Base-by-base conservation (phyloP, 2,797 vertebrate genomes). In the Rachycentron canadum region DNA sequence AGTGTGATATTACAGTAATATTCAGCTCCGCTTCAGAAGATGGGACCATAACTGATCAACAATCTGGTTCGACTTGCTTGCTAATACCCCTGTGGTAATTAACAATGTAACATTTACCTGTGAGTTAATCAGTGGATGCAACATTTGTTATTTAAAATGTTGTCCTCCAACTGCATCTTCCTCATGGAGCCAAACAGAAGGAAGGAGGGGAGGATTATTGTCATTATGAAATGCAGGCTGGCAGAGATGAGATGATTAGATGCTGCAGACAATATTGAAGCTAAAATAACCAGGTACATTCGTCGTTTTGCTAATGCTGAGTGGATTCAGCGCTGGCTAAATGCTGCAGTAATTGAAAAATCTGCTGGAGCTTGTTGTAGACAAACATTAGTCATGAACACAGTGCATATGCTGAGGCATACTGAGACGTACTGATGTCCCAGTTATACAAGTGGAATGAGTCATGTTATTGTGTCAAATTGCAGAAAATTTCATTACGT, bases 71-170 rank as follows among this genome's bases (percentile, higher is more conserved):
- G 57, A 69, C 56, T 64, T 49, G 49, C 61, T 69, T 58, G 47
- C 73, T 85, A 73, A 86, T 86, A 78, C 79, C 74, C 76, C 26
- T 1, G 25, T 28, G 21, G 76, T 87, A 83, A 89, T 88, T 84
- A 90, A 78, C 69, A 74, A 63, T 52, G 66, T 58, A 81, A 85
- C 66, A 72, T 90, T 89, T 88, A 75, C 82, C 74, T 89, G 78
- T 83, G 67, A 82, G 81, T 81, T 88, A 79, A 89, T 90, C 79
- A 85, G 57, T 36, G 53, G 78, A 55, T 84, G 50, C 40, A 68
- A 67, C 71, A 69, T 86, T 53, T 74, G 76, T 79, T 72, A 79
- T 79, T 89, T 71, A 26, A 79, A 86, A 81, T 79, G 81, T 76
- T 56, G 69, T 81, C 64, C 79, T 53, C n/a, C 65, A 73, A 84